A percentile compares a stretch with the other conserved stretches of the same genome.
These are phyloP conservation scores for Brenthis daphne DNA, from an alignment of 2,888 invertebrate species.

Conservation along the genomic window DNA sequence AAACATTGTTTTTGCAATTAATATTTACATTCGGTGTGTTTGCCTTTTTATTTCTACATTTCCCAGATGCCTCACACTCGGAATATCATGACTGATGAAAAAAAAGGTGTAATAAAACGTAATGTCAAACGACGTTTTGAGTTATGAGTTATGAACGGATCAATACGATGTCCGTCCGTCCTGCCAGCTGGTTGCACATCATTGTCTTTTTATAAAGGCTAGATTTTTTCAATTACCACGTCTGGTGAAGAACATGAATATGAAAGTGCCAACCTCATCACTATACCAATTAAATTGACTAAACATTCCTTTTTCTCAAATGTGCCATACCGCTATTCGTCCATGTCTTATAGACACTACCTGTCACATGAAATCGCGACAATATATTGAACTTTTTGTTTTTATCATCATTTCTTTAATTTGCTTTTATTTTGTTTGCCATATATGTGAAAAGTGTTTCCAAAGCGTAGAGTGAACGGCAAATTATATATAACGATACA, in stretches of 20 bases:
- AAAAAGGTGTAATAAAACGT: slow-evolving; percentile 21
- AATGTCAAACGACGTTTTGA: slow-evolving; percentile 28
- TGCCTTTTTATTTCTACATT: slow-evolving; percentile 12
- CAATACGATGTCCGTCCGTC: slow-evolving; percentile 32
- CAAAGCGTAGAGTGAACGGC: slow-evolving; percentile 7
- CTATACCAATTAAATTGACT: slow-evolving; percentile 55
- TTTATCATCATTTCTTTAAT: slow-evolving; percentile 22
- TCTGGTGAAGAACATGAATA: slow-evolving; percentile 60
- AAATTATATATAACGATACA: slow-evolving; percentile 40
- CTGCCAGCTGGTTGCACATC: slow-evolving; percentile 38
- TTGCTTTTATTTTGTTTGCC: slow-evolving; percentile 35
- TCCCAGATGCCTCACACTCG: background rate
- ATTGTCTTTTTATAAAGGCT: slow-evolving; percentile 40
- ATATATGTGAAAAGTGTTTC: slow-evolving; percentile 31
- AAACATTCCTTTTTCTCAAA: slow-evolving; percentile 54
- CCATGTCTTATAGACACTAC: slow-evolving; percentile 36
- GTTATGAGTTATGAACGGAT: slow-evolving; percentile 34
- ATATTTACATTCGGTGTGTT: background rate
- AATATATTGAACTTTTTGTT: slow-evolving; percentile 32
- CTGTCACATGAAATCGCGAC: slow-evolving; percentile 31
- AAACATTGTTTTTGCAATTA: slow-evolving; percentile 1
- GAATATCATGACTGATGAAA: slow-evolving; percentile 5
- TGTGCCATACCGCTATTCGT: slow-evolving; percentile 36
- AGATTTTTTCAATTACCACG: slow-evolving; percentile 70
- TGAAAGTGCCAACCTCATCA: slow-evolving; percentile 48